A percentile compares a stretch with the other conserved stretches of the same genome.
These are phyloP conservation scores for Atractosteus spatula DNA, from an alignment of 2,113 vertebrate species.

Conservation along the genomic window DNA sequence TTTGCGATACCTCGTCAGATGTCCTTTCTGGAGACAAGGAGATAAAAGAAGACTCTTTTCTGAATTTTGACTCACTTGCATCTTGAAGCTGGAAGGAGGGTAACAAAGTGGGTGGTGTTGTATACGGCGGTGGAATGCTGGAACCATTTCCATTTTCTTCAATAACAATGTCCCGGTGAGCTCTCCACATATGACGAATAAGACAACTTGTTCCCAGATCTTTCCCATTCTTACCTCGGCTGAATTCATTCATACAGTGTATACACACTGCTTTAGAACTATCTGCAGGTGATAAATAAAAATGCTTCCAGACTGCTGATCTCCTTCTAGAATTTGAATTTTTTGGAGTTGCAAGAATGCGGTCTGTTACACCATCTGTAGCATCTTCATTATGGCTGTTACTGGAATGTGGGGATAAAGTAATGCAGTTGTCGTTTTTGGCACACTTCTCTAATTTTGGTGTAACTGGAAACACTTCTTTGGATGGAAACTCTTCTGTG, in stretches of 20 bases:
- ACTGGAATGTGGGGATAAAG: constrained; percentile 63
- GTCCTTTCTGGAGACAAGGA: constrained; percentile 78
- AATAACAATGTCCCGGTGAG: constrained; percentile 91
- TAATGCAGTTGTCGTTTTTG: constrained; percentile 59
- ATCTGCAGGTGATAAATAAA: constrained; percentile 90
- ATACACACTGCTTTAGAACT: constrained; percentile 96
- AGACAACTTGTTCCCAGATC: constrained; percentile 94
- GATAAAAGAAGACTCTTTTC: constrained; percentile 60
- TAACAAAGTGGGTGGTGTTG: constrained; percentile 78
- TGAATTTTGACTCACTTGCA: constrained; percentile 52
- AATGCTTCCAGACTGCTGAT: constrained; percentile 97
- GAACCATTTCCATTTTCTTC: constrained; percentile 86
- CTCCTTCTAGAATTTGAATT: constrained; percentile 81
- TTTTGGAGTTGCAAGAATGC: constrained; percentile 71
- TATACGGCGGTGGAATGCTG: constrained; percentile 81
- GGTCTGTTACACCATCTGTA: constrained; percentile 67
- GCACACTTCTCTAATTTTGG: constrained; percentile 65
- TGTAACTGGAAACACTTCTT: constrained; percentile 75
- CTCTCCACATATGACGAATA: constrained; percentile 95
- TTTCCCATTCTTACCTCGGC: constrained; percentile 93
- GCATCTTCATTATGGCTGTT: constrained; percentile 69
- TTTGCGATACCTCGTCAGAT: constrained; percentile 57
- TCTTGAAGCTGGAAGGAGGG: constrained; percentile 71
- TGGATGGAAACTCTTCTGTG: constrained; percentile 72
- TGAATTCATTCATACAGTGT: constrained; percentile 97